These are phyloP conservation scores for Hozukius guyotensis DNA, from an alignment of 2,797 vertebrate genomes.

Conservation along the genomic window DNA sequence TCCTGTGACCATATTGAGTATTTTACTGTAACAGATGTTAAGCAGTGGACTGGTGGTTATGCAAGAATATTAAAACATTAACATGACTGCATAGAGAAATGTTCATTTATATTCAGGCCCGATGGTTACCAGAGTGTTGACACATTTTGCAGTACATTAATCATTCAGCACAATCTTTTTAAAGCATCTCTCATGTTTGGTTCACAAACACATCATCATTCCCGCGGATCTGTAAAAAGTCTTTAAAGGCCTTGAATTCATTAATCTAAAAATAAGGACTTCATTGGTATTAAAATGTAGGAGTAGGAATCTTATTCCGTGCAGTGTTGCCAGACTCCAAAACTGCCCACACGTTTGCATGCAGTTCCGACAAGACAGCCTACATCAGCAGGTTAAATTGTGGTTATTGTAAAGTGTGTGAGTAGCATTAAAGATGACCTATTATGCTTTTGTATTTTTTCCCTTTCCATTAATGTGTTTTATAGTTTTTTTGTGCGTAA, in stretches of 20 bases:
- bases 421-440: no score
- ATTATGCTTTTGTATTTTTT: accelerated
- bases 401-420: no score
- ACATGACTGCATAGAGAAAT: constrained; percentile 5
- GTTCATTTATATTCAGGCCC: neutral
- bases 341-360: neutral
- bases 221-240: neutral
- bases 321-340: no score
- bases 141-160: neutral
- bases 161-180: constrained; percentile 5
- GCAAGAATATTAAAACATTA: constrained; percentile 1
- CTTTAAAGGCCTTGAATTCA: neutral
- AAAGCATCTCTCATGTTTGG: constrained; percentile 1
- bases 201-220: neutral
- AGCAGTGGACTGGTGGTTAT: neutral
- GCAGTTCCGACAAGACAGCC: accelerated
- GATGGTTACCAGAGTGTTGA: neutral
- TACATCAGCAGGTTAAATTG: neutral
- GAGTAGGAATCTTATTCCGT: no score
- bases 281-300: neutral
- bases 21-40: neutral
- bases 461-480: accelerated
- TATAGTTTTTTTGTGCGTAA: no score
- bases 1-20: neutral
- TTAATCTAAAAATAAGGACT: neutral